Conservation (phyloP, 2,797 vertebrate species). For the Rhabdophis nuchalis region DNA sequence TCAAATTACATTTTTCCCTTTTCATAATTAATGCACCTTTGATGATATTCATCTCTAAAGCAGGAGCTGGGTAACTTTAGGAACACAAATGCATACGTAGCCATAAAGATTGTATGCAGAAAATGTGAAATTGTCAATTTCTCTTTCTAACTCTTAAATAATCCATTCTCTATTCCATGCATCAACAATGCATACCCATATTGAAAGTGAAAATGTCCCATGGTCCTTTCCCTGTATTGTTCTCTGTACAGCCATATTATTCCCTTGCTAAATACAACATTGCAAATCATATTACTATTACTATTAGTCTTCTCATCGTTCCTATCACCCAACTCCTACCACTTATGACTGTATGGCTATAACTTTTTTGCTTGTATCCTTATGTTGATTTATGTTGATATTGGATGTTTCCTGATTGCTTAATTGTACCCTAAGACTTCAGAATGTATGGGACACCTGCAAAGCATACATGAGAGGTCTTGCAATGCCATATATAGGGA, state of each 20-base stretch:
- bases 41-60: background rate
- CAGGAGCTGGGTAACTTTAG: background rate
- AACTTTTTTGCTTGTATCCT: no score
- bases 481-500: no score
- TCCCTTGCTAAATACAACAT: background rate
- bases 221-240: background rate
- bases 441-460: no score
- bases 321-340: no score
- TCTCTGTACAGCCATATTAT: background rate
- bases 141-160: background rate
- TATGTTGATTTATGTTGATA: no score
- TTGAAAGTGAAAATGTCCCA: background rate
- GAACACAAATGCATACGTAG: background rate
- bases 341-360: no score
- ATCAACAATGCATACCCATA: background rate
- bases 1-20: background rate
- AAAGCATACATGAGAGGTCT: no score
- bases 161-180: background rate
- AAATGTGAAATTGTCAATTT: background rate
- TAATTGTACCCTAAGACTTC: no score
- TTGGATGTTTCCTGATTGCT: no score
- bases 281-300: background rate
- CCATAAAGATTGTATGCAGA: background rate
- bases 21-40: background rate
- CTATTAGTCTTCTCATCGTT: no score